A percentile compares a stretch with the other conserved stretches of the same genome.
Evolutionary conservation across 2,113 vertebrate genomes (phyloP).

Genomic region (Prunella fulvescens): DNA sequence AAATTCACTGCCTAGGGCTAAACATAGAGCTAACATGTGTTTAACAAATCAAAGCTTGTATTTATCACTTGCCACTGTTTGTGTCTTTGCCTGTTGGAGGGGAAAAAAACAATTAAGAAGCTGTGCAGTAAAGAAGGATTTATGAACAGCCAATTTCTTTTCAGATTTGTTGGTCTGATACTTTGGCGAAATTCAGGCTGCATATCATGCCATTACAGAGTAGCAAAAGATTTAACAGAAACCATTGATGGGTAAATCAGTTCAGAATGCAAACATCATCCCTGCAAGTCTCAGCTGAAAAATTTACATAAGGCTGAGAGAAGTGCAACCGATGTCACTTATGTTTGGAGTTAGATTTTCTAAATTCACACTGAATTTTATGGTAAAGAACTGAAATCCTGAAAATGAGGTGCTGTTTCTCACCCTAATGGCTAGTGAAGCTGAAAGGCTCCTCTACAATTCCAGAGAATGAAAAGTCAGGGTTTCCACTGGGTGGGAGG

Average conservation of each 20-base stretch:
- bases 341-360: background rate
- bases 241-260: background rate
- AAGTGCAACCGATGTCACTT: background rate
- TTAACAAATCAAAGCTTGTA: conserved; percentile 79
- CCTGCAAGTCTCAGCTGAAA: background rate
- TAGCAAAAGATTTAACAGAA: background rate
- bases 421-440: background rate
- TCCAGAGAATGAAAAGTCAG: background rate
- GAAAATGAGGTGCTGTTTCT: background rate
- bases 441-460: background rate
- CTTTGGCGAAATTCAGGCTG: background rate
- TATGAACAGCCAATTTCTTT: background rate
- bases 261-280: background rate
- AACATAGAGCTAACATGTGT: conserved; percentile 81
- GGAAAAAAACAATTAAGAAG: conserved; percentile 34
- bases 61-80: conserved; percentile 73
- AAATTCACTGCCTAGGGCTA: conserved; percentile 78
- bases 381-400: background rate
- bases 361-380: background rate
- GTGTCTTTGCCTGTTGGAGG: conserved; percentile 37
- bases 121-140: background rate
- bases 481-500: background rate
- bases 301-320: background rate
- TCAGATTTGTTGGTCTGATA: background rate
- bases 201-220: background rate